A percentile compares a stretch with the other conserved stretches of the same genome.
These are phyloP conservation scores for Coregonus suidteri DNA, from an alignment of 2,797 vertebrate species.

Conservation along the genomic window DNA sequence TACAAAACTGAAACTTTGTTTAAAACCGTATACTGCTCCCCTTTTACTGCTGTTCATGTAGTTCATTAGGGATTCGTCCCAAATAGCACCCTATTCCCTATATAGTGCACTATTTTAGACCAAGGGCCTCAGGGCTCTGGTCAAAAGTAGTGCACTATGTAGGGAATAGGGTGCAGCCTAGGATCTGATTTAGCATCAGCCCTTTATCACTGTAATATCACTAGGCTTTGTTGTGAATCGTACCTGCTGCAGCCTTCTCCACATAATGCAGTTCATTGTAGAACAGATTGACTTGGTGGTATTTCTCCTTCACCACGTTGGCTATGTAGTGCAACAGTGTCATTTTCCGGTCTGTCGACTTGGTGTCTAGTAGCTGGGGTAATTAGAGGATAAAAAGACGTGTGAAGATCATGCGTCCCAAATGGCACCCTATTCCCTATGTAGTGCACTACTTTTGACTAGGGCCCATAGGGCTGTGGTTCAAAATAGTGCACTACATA, in stretches of 20 bases:
- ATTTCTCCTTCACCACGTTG: conserved; percentile 95
- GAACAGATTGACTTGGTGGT: conserved; percentile 90
- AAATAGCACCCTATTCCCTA: neutral
- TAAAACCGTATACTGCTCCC: no score
- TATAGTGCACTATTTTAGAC: neutral
- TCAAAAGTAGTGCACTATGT: no score
- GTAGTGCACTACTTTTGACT: neutral
- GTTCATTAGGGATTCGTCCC: no score
- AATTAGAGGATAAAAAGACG: neutral
- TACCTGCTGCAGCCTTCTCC: conserved; percentile 97
- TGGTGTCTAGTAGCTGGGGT: conserved; percentile 91
- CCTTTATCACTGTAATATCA: no score
- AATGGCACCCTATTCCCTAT: neutral
- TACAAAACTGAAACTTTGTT: no score
- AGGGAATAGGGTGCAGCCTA: neutral
- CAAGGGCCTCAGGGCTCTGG: neutral
- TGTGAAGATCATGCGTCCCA: neutral
- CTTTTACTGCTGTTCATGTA: no score
- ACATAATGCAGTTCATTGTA: conserved; percentile 97
- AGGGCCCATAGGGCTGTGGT: neutral
- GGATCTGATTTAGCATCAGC: neutral
- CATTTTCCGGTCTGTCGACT: conserved; percentile 94
- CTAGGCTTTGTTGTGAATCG: neutral
- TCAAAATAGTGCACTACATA: no score
- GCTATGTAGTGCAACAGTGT: conserved; percentile 97